Evolutionary conservation across 2,797 vertebrate genomes (phyloP).

Genomic region (Chaetophractus vellerosus): DNA sequence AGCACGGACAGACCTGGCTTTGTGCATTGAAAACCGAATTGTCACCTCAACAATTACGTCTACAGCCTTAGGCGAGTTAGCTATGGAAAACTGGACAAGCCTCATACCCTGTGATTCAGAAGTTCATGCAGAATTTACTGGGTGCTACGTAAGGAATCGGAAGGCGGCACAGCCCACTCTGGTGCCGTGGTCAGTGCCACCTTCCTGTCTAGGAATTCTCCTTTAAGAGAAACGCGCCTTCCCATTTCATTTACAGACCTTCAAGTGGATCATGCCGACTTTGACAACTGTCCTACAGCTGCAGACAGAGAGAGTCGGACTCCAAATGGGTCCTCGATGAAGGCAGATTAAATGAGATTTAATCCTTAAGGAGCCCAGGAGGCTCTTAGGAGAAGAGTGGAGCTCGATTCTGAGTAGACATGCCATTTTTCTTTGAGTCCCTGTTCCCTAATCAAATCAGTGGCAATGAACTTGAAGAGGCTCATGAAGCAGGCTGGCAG

Average conservation of each 20-base stretch:
- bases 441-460: constrained; percentile 83
- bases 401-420: constrained; percentile 66
- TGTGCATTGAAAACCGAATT: background rate
- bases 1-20: accelerated
- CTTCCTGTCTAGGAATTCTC: constrained; percentile 17
- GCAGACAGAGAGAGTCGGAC: constrained; percentile 69
- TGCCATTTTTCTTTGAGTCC: constrained; percentile 61
- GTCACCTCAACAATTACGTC: background rate
- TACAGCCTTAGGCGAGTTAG: background rate
- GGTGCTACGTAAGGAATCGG: constrained; percentile 18
- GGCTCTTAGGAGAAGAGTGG: background rate
- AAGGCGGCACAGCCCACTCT: background rate
- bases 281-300: background rate
- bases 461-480: constrained; percentile 78
- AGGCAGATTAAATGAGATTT: constrained; percentile 81
- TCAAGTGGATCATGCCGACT: constrained; percentile 49
- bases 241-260: constrained; percentile 47
- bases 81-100: background rate
- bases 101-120: constrained; percentile 1
- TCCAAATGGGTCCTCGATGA: constrained; percentile 68
- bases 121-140: background rate
- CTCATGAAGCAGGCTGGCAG: constrained; percentile 70
- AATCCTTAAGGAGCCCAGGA: background rate
- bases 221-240: constrained; percentile 61
- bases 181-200: background rate